phyloP scores from a whole-genome alignment of 2,797 vertebrate species.

The Ptychobarbus kaznakovi region DNA sequence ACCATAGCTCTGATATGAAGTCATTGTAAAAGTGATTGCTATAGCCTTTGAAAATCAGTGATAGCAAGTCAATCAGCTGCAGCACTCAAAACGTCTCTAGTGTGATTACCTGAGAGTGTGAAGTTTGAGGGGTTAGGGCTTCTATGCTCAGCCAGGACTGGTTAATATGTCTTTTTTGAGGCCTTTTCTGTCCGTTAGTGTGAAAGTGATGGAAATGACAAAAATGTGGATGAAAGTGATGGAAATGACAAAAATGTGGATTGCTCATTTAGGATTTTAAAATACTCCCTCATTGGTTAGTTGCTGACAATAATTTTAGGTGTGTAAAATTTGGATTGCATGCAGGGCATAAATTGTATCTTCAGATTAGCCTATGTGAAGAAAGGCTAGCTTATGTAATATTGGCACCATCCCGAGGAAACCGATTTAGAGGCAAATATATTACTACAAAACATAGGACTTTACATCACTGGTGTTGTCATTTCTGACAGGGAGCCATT shows the following conservation, averaged over 20 bases:
- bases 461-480: not conserved
- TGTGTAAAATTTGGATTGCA: slow-evolving; percentile 1
- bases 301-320: slow-evolving; percentile 31
- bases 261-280: slow-evolving; percentile 35
- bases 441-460: not conserved
- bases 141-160: slow-evolving; percentile 46
- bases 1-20: slow-evolving; percentile 56
- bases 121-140: slow-evolving; percentile 55
- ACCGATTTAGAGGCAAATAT: not conserved
- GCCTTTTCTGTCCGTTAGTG: slow-evolving; percentile 33
- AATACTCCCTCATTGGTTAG: slow-evolving; percentile 27
- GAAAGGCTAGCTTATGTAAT: not conserved
- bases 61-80: slow-evolving; percentile 61
- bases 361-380: not conserved
- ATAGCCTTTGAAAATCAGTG: slow-evolving; percentile 61
- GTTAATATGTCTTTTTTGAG: slow-evolving; percentile 46
- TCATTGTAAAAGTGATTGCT: slow-evolving; percentile 60
- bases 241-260: slow-evolving; percentile 9
- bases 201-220: slow-evolving; percentile 27
- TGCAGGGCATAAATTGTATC: not conserved
- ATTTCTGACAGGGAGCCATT: not conserved
- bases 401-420: not conserved
- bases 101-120: slow-evolving; percentile 59
- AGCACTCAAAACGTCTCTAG: slow-evolving; percentile 57
- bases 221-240: slow-evolving; percentile 20